Percentiles rank a stretch among this genome's conserved stretches.
These are phyloP conservation scores for Zingel zingel DNA, from an alignment of 2,113 vertebrate genomes.

Conservation along the genomic window DNA sequence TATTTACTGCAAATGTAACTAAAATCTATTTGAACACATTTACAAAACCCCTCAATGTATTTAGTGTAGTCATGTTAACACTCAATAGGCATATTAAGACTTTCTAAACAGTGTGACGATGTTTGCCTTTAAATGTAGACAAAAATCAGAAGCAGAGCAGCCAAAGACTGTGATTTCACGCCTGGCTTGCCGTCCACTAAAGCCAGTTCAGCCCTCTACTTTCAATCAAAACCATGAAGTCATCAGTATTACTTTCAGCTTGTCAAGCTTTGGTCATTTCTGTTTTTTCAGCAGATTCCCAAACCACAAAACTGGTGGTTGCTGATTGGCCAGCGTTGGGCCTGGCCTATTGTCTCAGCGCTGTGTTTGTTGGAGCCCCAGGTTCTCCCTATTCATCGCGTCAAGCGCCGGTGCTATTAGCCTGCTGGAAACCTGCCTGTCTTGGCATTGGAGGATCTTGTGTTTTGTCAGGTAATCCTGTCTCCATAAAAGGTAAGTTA, in stretches of 20 bases:
- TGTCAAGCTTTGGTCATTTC: constrained; percentile 70
- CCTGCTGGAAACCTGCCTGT: constrained; percentile 72
- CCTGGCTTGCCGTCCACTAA: constrained; percentile 57
- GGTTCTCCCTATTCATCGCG: constrained; percentile 60
- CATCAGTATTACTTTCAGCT: constrained; percentile 81
- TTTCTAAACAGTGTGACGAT: background rate
- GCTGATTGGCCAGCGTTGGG: constrained; percentile 75
- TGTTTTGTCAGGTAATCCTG: constrained; percentile 68
- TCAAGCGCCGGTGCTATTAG: constrained; percentile 67
- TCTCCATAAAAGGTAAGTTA: constrained; percentile 75
- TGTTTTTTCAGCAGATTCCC: constrained; percentile 86
- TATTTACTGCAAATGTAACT: background rate
- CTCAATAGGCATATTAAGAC: background rate
- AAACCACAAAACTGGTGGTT: constrained; percentile 73
- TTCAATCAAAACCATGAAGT: constrained; percentile 79
- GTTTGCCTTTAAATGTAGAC: constrained; percentile 54
- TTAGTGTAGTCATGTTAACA: background rate
- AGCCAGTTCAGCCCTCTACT: constrained; percentile 66
- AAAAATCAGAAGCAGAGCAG: constrained; percentile 26
- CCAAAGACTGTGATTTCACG: constrained; percentile 47
- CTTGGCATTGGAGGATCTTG: constrained; percentile 66
- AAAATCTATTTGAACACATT: background rate
- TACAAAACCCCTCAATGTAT: background rate
- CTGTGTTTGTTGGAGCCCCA: constrained; percentile 61
- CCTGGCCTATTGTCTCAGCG: constrained; percentile 66